phyloP scores from a whole-genome alignment of 2,113 vertebrate species.

The Engystomops pustulosus region DNA sequence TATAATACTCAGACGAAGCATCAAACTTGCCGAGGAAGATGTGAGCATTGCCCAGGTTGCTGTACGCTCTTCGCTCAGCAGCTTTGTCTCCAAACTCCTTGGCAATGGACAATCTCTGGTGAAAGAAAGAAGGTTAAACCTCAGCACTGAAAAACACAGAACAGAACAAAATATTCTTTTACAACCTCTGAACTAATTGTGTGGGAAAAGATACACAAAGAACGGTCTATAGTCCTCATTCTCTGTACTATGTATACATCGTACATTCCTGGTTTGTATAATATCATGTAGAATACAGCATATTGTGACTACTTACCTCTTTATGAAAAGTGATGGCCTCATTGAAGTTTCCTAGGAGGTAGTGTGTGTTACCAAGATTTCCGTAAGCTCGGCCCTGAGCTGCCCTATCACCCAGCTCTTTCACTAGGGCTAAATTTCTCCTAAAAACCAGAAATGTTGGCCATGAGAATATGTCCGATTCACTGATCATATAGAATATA shows the following conservation, averaged over 20 bases:
- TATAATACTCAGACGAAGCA: conserved; percentile 92
- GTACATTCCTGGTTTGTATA: not conserved
- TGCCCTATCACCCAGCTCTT: conserved; percentile 91
- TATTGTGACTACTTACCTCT: conserved; percentile 77
- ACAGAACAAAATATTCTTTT: no score
- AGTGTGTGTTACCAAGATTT: conserved; percentile 97
- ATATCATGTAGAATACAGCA: not conserved
- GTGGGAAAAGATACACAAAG: no score
- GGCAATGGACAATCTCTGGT: conserved; percentile 92
- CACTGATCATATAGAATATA: not conserved
- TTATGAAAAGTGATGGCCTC: conserved; percentile 93
- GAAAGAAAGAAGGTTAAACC: conserved; percentile 1
- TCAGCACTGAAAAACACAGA: not conserved
- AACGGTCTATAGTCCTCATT: no score
- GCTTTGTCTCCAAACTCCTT: conserved; percentile 98
- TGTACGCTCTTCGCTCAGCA: conserved; percentile 91
- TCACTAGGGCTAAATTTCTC: conserved; percentile 93
- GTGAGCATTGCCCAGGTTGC: conserved; percentile 94
- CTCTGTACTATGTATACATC: no score
- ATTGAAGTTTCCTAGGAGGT: conserved; percentile 90
- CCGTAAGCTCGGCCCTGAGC: conserved; percentile 93
- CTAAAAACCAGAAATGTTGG: conserved; percentile 68
- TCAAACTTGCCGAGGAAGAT: conserved; percentile 94
- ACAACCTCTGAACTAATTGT: not conserved
- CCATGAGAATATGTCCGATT: not conserved